Evolutionary conservation across 2,113 vertebrate species (phyloP).

Genomic region (Alaudala cheleensis): DNA sequence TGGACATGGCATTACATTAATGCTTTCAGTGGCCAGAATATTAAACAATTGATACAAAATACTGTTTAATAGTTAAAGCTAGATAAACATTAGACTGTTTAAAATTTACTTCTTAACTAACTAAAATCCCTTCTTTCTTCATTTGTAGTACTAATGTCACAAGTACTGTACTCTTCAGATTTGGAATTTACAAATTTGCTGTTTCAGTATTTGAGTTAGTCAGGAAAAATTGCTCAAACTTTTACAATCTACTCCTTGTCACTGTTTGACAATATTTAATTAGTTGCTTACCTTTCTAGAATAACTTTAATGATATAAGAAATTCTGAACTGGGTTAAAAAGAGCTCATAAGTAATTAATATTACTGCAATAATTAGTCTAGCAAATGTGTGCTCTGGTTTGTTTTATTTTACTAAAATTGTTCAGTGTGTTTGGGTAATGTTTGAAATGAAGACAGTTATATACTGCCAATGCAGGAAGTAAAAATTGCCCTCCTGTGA

Average conservation of each 20-base stretch:
- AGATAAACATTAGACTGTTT: neutral
- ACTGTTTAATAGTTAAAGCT: neutral
- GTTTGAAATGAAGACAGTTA: neutral
- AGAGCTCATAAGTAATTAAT: neutral
- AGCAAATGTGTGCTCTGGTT: neutral
- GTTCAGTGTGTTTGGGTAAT: neutral
- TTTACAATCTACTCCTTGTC: neutral
- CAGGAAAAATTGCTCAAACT: neutral
- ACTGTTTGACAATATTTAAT: neutral
- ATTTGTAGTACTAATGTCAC: neutral
- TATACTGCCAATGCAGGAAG: neutral
- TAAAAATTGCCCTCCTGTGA: neutral
- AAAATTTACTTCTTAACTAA: neutral
- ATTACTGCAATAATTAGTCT: neutral
- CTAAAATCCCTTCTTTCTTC: neutral
- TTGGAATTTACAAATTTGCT: neutral
- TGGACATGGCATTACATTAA: neutral
- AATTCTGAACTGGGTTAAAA: neutral
- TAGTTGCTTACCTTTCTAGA: neutral
- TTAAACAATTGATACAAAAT: neutral
- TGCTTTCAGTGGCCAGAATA: neutral
- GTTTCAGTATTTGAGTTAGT: neutral
- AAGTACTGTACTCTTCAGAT: neutral
- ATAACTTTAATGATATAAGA: neutral
- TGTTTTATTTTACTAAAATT: neutral